Percentiles rank a stretch among this genome's conserved stretches.
These are phyloP conservation scores for Acanthopleura granulata DNA, from an alignment of 2,888 invertebrate species.

Conservation along the genomic window DNA sequence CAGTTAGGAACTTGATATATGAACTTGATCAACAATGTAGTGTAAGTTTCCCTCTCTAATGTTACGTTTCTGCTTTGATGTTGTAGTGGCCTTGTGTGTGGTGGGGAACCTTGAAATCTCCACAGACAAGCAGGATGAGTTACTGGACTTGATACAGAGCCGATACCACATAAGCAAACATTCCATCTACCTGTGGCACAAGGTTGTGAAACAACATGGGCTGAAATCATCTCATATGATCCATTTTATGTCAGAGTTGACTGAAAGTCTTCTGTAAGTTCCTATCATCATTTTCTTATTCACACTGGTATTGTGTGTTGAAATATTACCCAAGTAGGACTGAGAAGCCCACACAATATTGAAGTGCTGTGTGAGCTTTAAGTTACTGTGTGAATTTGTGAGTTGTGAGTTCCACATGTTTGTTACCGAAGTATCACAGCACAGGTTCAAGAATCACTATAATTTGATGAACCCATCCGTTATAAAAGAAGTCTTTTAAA, in stretches of 20 bases:
- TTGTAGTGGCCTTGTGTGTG: not conserved
- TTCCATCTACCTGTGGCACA: not conserved
- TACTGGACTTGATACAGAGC: not conserved
- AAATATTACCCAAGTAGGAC: too few species aligned
- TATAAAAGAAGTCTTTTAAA: too few species aligned
- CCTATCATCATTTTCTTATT: not conserved
- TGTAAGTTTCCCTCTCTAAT: not conserved
- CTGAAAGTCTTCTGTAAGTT: not conserved
- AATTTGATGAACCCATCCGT: too few species aligned
- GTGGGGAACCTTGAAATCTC: not conserved
- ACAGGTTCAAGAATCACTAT: too few species aligned
- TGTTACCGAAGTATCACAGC: too few species aligned
- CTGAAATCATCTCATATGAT: not conserved
- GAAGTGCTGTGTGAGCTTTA: too few species aligned
- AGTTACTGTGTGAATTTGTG: too few species aligned
- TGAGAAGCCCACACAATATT: too few species aligned
- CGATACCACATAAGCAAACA: not conserved
- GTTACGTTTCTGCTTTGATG: not conserved
- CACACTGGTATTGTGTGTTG: too few species aligned
- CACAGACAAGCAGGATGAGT: not conserved
- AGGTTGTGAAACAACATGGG: not conserved
- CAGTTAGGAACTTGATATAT: too few species aligned
- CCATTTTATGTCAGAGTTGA: not conserved
- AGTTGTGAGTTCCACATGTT: too few species aligned
- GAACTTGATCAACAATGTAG: too few species aligned